These are phyloP conservation scores for Montipora capricornis DNA, from an alignment of 64 coral and sea anemone species.

Conservation along the genomic window DNA sequence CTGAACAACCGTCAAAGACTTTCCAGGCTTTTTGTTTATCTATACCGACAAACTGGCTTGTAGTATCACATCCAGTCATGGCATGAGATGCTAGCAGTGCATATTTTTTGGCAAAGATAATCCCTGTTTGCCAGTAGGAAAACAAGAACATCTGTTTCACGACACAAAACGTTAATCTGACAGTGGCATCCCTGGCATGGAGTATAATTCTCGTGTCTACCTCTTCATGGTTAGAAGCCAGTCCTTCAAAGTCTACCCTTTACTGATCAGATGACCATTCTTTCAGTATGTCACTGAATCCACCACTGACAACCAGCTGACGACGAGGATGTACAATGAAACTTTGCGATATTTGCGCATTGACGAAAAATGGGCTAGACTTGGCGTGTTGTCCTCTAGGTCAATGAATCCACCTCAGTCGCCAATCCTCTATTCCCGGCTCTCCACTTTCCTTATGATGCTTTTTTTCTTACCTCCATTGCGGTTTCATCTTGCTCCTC, in stretches of 20 bases:
- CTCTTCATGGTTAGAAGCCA: slow-evolving; percentile 46
- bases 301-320: slow-evolving; percentile 65
- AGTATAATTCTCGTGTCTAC: not conserved
- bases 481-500: slow-evolving; percentile 26
- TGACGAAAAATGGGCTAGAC: slow-evolving; percentile 49
- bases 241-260: slow-evolving; percentile 13
- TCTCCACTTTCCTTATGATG: slow-evolving; percentile 32
- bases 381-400: slow-evolving; percentile 60
- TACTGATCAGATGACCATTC: slow-evolving; percentile 33
- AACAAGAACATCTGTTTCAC: slow-evolving; percentile 61
- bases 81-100: slow-evolving; percentile 60
- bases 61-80: slow-evolving; percentile 59
- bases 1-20: not conserved
- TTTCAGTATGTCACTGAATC: slow-evolving; percentile 43
- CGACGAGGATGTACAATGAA: not conserved
- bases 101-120: slow-evolving; percentile 17
- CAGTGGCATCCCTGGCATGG: not conserved
- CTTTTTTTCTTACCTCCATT: slow-evolving; percentile 35
- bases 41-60: slow-evolving; percentile 68
- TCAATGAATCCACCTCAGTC: slow-evolving; percentile 53
- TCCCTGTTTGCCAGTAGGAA: slow-evolving; percentile 37
- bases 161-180: slow-evolving; percentile 54
- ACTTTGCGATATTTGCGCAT: slow-evolving; percentile 33
- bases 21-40: slow-evolving; percentile 56
- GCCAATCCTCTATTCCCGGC: slow-evolving; percentile 55